Evolutionary conservation across 2,113 vertebrate species (phyloP), one percentile per base, ranked within the genome.

Genomic region (Epinephelus cyanopodus): DNA sequence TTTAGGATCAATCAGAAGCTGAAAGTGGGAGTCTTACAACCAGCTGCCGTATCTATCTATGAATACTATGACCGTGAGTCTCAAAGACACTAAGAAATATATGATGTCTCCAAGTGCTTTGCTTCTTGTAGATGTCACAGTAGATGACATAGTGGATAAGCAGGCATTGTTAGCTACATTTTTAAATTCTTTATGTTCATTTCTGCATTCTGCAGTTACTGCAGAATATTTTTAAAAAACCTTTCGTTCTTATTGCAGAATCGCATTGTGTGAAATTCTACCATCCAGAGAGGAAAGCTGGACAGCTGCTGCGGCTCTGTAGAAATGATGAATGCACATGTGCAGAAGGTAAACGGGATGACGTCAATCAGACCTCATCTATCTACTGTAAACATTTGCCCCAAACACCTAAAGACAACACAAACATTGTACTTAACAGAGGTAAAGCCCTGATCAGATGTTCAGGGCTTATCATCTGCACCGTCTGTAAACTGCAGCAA

Each of bases 11-110:
- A 95, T 60, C 93, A 95, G 77, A 90, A 37, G 7, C 87, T 95
- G 10, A 90, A 94, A 0, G 95, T 95, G 53, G 95, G 93, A 5
- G 69, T 96, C 3, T 82, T 97, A 76, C 97, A 97, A 76, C 97
- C 97, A 0, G 96, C 94, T 0, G 68, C 92, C 0, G 94, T 97
- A 73, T 96, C 93, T 39, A 88, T 97, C 45, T 98, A 98, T 89
- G 96, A 96, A 82, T 97, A 97, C 67, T 96, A 54, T 67, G 89
- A 93, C 3, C 74, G 90, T 92, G 54, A 88, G 87, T 88, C 9
- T 79, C 12, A 70, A 19, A 29, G 47, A 73, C 10, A 42, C 18
- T 5, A 10, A 7, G 42, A 65, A 17, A 47, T 14, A 42, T 4
- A n/a, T 64, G 37, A 21, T 64, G 42, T 12, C 9, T 45, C 11